Base-by-base conservation (phyloP, 1,140 invertebrate genomes). In the Drosophila erecta region DNA sequence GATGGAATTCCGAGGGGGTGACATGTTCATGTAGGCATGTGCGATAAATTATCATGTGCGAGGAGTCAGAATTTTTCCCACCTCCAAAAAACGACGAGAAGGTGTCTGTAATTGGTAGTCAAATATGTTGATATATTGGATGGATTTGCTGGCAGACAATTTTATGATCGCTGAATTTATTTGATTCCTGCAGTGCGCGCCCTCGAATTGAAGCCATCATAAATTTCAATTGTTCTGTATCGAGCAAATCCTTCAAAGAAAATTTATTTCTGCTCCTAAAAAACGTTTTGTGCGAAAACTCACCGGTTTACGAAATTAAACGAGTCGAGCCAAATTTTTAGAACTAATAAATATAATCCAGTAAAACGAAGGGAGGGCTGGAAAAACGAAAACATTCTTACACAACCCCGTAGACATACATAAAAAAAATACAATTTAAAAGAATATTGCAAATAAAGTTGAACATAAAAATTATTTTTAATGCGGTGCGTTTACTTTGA, bases 81-180 rank as follows among this genome's bases (percentile, higher is more conserved):
- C 46, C 54, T 43, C 46, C 59, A 17, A 30, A 30, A 12, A 27
- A 12, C 20, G 37, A 60, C 41, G 64, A 58, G 72, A 80, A 81
- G 62, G 54, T 81, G 78, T 79, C 70, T 58, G 77, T 87, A 86
- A 86, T 87, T 86, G 83, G 79, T 87, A 86, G 80, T 79, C 80
- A 71, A 83, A 83, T 75, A 84, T 70, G 73, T 87, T 86, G 83
- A 86, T 87, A 83, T 87, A 86, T 86, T 87, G 75, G 65, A 71
- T 62, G 83, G 83, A 86, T 86, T 86, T 86, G 65, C 61, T 33
- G 69, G 83, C 85, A 86, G 83, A 86, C 83, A 86, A 86, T 86
- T 86, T 86, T 86, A 87, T 86, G 83, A 87, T 86, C 83, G 71
- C 66, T 51, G 49, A 86, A 86, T 87, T 86, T 86, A 86, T 86